These are phyloP conservation scores for Paralvinella palmiformis DNA, from an alignment of 1,140 invertebrate genomes.

Conservation along the genomic window DNA sequence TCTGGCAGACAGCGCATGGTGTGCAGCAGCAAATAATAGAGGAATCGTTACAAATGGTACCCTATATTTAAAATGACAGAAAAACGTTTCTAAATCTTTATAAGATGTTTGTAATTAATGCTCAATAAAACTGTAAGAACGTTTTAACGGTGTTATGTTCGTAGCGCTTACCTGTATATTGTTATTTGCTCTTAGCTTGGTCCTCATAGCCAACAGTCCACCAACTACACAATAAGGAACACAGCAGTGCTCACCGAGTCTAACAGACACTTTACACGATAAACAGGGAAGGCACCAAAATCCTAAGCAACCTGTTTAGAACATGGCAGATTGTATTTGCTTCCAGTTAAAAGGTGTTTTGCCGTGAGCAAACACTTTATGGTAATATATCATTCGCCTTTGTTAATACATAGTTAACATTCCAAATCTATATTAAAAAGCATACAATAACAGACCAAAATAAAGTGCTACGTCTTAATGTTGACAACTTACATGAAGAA, in stretches of 20 bases:
- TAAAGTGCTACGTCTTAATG: too few species aligned
- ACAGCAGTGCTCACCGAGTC: not conserved
- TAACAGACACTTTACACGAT: not conserved
- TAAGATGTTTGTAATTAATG: not conserved
- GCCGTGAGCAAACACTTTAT: too few species aligned
- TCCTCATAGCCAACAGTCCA: not conserved
- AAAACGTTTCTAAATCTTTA: not conserved
- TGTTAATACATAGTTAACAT: too few species aligned
- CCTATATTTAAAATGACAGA: slow-evolving; percentile 20
- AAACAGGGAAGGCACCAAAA: not conserved
- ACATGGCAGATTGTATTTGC: too few species aligned
- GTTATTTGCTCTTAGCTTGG: not conserved
- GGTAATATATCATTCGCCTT: too few species aligned
- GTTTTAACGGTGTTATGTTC: not conserved
- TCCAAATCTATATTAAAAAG: too few species aligned
- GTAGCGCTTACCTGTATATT: not conserved
- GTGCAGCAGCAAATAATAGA: slow-evolving; percentile 18
- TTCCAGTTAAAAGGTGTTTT: too few species aligned
- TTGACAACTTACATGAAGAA: too few species aligned
- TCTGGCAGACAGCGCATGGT: slow-evolving; percentile 25
- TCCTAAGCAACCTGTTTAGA: not conserved
- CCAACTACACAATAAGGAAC: not conserved
- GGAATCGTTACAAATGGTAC: slow-evolving; percentile 25
- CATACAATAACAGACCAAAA: too few species aligned
- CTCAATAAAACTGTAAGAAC: not conserved